Evolutionary conservation across 1,140 invertebrate species (phyloP), one percentile per base, ranked within the genome.

Genomic region (Cepaea nemoralis): DNA sequence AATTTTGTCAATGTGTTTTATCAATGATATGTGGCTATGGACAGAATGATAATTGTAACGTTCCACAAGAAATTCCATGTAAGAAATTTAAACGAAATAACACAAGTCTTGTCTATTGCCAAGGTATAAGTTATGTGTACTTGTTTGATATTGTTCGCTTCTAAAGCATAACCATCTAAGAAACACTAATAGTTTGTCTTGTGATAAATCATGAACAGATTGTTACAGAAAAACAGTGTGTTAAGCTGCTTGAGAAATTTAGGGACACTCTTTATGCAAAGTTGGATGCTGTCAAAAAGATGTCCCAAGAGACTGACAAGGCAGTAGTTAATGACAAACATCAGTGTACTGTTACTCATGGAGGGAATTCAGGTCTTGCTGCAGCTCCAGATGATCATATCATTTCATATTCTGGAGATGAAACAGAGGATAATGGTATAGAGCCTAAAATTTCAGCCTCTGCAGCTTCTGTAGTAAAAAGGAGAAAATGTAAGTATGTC

Each of bases 191-290:
- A n/a, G n/a, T n/a, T n/a, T n/a, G n/a, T n/a, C n/a, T n/a, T n/a
- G n/a, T n/a, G n/a, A n/a, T n/a, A 45, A 45, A 45, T 45, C 42
- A 45, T 45, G 19, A 45, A 45, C 85, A 91, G 89, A 86, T 84
- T 31, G 86, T 91, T 0, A 90, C 90, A 74, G 90, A 90, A 39
- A 89, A 87, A 40, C 74, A 55, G 70, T 86, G 84, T 81, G 45
- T 88, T 22, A 88, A 86, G 66, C 77, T 82, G 24, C 37, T 90
- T 39, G 85, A 89, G 82, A 89, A 87, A 71, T 88, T 91, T 79
- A 82, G 85, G 31, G 82, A 82, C 19, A 85, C 78, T 63, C 74
- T 90, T 10, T 77, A 70, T 16, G 69, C 69, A 19, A 80, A 80
- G 22, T 55, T 87, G 37, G 81, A 16, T 37, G 67, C 6, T 19